Percentiles rank a stretch among this genome's conserved stretches.
Conservation (phyloP, 2,113 vertebrate genomes). For the Tiliqua scincoides region DNA sequence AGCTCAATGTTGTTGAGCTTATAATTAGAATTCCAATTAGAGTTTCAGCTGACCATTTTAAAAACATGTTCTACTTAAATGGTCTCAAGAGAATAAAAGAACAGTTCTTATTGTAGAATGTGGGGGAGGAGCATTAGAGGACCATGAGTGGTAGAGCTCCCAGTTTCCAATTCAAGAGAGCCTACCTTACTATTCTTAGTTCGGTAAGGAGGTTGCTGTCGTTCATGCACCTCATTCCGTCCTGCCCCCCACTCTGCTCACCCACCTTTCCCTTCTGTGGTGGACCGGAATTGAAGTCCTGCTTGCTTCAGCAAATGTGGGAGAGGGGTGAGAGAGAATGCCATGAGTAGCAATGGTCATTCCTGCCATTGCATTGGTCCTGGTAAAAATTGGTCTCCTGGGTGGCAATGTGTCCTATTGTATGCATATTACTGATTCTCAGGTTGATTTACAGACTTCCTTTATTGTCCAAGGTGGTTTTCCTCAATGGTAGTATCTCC, state of each 20-base stretch:
- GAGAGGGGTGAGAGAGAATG: neutral
- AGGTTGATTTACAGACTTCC: too few relatives aligned
- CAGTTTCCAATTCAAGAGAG: neutral
- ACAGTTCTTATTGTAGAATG: neutral
- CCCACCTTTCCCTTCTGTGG: neutral
- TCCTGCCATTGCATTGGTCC: too few relatives aligned
- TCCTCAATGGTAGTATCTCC: too few relatives aligned
- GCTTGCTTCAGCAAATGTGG: neutral
- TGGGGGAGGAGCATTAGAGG: neutral
- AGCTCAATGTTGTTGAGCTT: neutral
- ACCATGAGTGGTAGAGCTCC: too few relatives aligned
- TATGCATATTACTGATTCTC: neutral
- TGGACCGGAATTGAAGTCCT: neutral
- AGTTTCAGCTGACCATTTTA: neutral
- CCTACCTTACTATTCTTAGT: too few relatives aligned
- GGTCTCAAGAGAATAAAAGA: neutral
- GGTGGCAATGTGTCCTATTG: neutral
- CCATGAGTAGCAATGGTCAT: neutral
- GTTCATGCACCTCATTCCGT: too few relatives aligned
- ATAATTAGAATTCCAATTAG: neutral
- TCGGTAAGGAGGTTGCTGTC: too few relatives aligned
- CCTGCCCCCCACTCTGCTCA: neutral
- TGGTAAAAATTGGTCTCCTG: neutral
- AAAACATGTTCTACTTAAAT: neutral
- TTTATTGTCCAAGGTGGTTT: too few relatives aligned